Conservation (phyloP, 2,888 invertebrate genomes). For the Dryobotodes eremita region DNA sequence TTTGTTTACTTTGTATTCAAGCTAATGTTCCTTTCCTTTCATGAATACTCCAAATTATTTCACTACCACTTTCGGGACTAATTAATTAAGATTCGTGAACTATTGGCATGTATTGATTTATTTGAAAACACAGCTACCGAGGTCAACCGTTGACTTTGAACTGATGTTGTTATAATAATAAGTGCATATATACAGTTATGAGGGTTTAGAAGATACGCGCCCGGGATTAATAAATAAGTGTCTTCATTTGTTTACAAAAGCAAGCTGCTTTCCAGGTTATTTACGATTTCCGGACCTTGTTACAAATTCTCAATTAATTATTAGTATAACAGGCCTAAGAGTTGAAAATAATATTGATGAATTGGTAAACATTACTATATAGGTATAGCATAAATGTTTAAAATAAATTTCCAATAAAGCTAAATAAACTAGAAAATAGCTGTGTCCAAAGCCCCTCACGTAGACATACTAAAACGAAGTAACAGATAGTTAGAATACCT, state of each 20-base stretch:
- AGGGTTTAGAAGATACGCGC: no score
- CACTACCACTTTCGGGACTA: neutral
- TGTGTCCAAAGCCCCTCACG: neutral
- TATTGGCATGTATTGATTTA: neutral
- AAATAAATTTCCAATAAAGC: neutral
- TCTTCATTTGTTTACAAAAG: conserved; percentile 13
- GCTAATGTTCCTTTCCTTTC: neutral
- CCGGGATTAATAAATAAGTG: neutral
- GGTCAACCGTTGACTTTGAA: conserved; percentile 11
- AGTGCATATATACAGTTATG: neutral
- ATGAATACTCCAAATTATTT: no score
- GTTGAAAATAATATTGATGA: neutral
- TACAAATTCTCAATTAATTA: neutral
- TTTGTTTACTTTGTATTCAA: conserved; percentile 18
- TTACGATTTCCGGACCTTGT: neutral
- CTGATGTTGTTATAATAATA: conserved; percentile 22
- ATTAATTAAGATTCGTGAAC: neutral
- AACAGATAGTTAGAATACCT: neutral
- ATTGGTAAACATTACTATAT: neutral
- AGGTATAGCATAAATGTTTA: neutral
- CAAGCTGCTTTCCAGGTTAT: neutral
- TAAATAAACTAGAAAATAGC: neutral
- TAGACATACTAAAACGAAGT: neutral
- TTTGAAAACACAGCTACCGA: conserved; percentile 5
- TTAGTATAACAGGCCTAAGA: neutral